Evolutionary conservation across 2,113 vertebrate species (phyloP).

Genomic region (Baryphthengus martii): DNA sequence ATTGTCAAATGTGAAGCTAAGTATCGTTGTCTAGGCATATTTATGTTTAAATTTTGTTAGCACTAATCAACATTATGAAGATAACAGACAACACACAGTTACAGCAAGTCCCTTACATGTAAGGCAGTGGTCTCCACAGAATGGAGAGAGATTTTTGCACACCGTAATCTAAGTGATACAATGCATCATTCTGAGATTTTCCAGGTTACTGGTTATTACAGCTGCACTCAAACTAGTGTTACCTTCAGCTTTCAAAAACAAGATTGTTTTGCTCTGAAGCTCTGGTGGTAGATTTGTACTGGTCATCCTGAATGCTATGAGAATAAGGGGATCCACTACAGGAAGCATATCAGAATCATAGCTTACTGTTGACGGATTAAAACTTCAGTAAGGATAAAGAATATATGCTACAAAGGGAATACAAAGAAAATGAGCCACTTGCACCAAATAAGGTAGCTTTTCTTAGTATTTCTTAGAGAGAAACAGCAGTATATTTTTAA

Average conservation of each 20-base stretch:
- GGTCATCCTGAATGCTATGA: neutral
- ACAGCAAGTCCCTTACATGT: neutral
- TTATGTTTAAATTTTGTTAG: conserved; percentile 40
- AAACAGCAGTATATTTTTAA: neutral
- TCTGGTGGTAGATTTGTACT: neutral
- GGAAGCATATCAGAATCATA: neutral
- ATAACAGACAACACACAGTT: conserved; percentile 20
- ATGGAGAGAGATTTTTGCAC: neutral
- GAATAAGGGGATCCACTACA: neutral
- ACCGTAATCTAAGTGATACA: neutral
- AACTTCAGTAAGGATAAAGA: neutral
- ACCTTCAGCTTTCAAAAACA: neutral
- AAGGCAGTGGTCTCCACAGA: neutral
- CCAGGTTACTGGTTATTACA: neutral
- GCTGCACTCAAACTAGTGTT: neutral
- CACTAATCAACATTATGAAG: conserved; percentile 26
- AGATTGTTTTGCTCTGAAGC: neutral
- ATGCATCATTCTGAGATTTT: neutral
- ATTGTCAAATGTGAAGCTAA: conserved; percentile 46
- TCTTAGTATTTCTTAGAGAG: neutral
- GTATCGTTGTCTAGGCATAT: neutral
- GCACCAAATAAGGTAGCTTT: neutral
- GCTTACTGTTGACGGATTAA: neutral
- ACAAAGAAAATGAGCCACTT: neutral
- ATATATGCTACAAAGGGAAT: neutral